Conservation (phyloP, 1,140 invertebrate species). For the Sitophilus oryzae region DNA sequence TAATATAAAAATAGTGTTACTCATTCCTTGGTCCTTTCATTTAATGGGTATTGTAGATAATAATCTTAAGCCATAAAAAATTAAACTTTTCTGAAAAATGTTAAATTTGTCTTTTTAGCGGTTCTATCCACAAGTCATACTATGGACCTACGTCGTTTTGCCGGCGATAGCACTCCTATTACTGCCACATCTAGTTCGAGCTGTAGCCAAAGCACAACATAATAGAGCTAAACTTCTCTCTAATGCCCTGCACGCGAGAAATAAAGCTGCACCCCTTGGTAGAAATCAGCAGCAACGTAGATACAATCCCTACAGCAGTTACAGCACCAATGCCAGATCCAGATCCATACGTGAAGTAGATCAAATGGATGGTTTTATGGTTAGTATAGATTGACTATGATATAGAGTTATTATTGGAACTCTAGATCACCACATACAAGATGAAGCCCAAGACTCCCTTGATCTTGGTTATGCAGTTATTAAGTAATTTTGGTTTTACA, state of each 20-base stretch:
- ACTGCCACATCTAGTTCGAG: conserved; percentile 7
- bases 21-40: too few relatives aligned
- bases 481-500: too few relatives aligned
- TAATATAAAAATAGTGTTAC: too few relatives aligned
- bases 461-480: too few relatives aligned
- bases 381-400: too few relatives aligned
- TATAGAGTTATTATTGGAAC: too few relatives aligned
- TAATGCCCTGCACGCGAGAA: conserved; percentile 9
- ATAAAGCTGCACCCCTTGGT: conserved; percentile 3
- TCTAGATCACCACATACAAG: too few relatives aligned
- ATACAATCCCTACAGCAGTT: not conserved
- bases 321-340: too few relatives aligned
- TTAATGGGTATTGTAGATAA: too few relatives aligned
- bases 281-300: conserved; percentile 3
- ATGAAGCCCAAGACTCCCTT: too few relatives aligned
- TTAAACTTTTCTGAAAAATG: not conserved
- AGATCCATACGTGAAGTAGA: too few relatives aligned
- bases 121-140: conserved; percentile 8
- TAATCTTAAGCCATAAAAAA: not conserved
- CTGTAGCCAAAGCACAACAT: conserved; percentile 16
- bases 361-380: too few relatives aligned
- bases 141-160: conserved; percentile 14
- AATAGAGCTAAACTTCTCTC: conserved; percentile 7
- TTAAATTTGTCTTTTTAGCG: conserved; percentile 5
- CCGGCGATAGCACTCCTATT: conserved; percentile 11